Evolutionary conservation across 2,113 vertebrate species (phyloP).

Genomic region (Microcebus lehilahytsara): DNA sequence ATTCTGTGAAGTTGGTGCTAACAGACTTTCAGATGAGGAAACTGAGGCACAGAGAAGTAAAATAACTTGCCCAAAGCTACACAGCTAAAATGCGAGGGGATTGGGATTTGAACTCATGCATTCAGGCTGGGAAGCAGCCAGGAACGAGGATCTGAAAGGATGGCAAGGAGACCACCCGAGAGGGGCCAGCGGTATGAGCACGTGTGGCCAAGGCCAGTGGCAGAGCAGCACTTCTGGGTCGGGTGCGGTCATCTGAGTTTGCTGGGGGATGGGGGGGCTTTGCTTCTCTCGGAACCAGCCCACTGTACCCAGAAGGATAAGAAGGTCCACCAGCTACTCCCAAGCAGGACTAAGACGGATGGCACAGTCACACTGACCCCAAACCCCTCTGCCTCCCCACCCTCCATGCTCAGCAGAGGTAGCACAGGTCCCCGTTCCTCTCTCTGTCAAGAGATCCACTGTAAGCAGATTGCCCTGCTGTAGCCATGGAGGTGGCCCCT

Average conservation of each 20-base stretch:
- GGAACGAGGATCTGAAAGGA: too few relatives aligned
- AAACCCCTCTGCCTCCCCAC: neutral
- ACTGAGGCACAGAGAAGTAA: neutral
- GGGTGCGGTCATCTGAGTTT: accelerated
- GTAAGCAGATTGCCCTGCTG: neutral
- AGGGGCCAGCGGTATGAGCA: accelerated
- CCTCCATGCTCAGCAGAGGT: accelerated
- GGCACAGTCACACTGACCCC: too few relatives aligned
- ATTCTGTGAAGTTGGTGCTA: neutral
- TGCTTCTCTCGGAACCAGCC: neutral
- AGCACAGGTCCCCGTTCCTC: accelerated
- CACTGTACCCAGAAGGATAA: neutral
- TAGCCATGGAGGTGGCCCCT: neutral
- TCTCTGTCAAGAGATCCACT: neutral
- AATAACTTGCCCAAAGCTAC: neutral
- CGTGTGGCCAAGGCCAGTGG: accelerated
- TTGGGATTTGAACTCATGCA: neutral
- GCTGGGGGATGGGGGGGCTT: accelerated
- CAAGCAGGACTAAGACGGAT: neutral
- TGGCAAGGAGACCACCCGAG: neutral
- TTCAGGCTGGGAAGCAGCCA: neutral
- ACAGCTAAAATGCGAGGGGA: neutral
- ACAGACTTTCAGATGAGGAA: neutral
- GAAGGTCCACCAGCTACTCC: neutral
- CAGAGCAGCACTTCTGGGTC: neutral